Evolutionary conservation across 2,113 vertebrate genomes (phyloP).

Genomic region (Ptychochromis oligacanthus): DNA sequence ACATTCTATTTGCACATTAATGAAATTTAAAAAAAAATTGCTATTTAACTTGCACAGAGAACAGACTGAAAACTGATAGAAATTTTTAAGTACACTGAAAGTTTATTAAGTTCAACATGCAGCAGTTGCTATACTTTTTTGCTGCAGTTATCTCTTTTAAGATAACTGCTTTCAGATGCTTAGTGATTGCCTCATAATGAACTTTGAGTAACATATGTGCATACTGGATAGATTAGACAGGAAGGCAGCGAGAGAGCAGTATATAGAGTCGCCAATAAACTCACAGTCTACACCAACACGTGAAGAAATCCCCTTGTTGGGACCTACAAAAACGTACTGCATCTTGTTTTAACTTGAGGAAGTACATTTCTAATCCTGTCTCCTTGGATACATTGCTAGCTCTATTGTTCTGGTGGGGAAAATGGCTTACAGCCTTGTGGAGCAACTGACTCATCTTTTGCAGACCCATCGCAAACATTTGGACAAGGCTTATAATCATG

Average conservation of each 20-base stretch:
- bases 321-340: background rate
- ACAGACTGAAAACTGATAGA: slow-evolving; percentile 22
- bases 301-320: background rate
- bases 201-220: slow-evolving; percentile 58
- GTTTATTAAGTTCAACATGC: slow-evolving; percentile 36
- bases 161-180: slow-evolving; percentile 75
- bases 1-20: slow-evolving; percentile 24
- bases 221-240: slow-evolving; percentile 3
- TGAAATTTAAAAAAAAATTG: background rate
- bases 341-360: slow-evolving; percentile 50
- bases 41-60: no score
- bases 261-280: background rate
- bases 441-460: slow-evolving; percentile 73
- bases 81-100: slow-evolving; percentile 47
- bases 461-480: slow-evolving; percentile 54
- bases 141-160: slow-evolving; percentile 42
- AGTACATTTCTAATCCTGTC: slow-evolving; percentile 35
- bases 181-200: slow-evolving; percentile 37
- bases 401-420: slow-evolving; percentile 52
- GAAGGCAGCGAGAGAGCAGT: background rate
- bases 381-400: slow-evolving; percentile 29
- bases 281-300: background rate
- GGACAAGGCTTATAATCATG: slow-evolving; percentile 53
- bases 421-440: slow-evolving; percentile 56
- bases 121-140: slow-evolving; percentile 50